Evolutionary conservation across 2,888 invertebrate genomes (phyloP), one percentile per base, ranked within the genome.

Genomic region (Hyposoter dolosus): DNA sequence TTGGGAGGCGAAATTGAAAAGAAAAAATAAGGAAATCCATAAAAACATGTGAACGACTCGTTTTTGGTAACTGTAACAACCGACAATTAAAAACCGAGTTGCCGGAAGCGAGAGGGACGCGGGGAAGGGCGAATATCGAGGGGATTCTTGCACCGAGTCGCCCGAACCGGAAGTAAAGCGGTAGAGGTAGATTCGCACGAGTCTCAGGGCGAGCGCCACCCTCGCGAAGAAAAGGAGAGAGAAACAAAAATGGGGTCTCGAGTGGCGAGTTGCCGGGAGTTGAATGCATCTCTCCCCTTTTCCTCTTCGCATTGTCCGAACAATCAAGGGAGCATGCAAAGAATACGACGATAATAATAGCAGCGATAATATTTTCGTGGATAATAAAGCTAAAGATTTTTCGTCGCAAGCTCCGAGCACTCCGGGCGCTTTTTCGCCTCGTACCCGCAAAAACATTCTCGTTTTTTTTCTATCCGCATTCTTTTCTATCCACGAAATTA

Each of bases 81-180:
- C 45, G n/a, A 56, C 65, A 71, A 56, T 81, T 65, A 56, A 77
- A 71, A 81, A 66, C 66, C 75, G 72, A 71, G 84, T 68, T 79
- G 77, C 84, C 84, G 84, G 84, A 85, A 85, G 82, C 78, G 63
- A 15, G n/a, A 40, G 83, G 43, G 65, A 23, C 6, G 35, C 0
- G 35, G 35, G 35, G 35, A 35, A 40, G 40, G 40, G 60, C 74
- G 69, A 35, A 68, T 23, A 45, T 66, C 66, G 83, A 77, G 72
- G 72, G 81, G 84, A 81, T 53, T 65, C 76, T 69, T 77, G 81
- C 80, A 60, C 79, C 68, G 60, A 45, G 75, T 63, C 63, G 53
- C 76, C 65, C 53, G 47, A 84, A 81, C 84, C 81, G 81, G 84
- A 84, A 84, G 84, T 77, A 53, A 40, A 72, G 71, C 60, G 76